These are phyloP conservation scores for Lanius ludovicianus DNA, from an alignment of 2,113 vertebrate genomes.

Conservation along the genomic window DNA sequence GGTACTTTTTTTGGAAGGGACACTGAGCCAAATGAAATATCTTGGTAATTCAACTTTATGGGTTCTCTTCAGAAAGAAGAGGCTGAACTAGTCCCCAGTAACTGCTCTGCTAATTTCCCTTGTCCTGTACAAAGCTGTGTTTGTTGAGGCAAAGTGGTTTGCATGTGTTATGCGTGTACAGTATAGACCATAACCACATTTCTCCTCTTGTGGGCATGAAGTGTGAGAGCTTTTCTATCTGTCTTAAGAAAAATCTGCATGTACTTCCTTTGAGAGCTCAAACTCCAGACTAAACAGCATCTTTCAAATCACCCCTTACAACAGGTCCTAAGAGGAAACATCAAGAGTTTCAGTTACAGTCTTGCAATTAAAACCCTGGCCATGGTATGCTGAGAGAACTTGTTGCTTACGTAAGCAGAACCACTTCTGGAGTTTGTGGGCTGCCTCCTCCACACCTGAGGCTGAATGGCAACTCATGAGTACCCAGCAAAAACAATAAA, in stretches of 20 bases:
- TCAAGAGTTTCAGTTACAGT: neutral
- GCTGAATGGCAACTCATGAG: neutral
- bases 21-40: neutral
- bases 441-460: neutral
- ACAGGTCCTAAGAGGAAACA: neutral
- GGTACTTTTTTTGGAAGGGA: neutral
- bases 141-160: neutral
- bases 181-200: neutral
- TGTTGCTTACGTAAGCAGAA: neutral
- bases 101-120: neutral
- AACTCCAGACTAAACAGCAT: neutral
- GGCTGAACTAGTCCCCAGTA: neutral
- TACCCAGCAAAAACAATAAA: neutral
- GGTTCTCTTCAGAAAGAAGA: neutral
- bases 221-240: neutral
- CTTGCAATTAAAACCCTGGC: slow-evolving; percentile 17
- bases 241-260: neutral
- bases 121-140: neutral
- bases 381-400: neutral
- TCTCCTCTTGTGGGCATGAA: neutral
- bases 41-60: neutral
- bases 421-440: neutral
- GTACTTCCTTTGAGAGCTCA: neutral
- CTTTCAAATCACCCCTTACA: neutral
- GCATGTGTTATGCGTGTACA: neutral